A percentile compares a stretch with the other conserved stretches of the same genome.
Conservation (phyloP, 2,888 invertebrate species). For the Augochlorella aurata region DNA sequence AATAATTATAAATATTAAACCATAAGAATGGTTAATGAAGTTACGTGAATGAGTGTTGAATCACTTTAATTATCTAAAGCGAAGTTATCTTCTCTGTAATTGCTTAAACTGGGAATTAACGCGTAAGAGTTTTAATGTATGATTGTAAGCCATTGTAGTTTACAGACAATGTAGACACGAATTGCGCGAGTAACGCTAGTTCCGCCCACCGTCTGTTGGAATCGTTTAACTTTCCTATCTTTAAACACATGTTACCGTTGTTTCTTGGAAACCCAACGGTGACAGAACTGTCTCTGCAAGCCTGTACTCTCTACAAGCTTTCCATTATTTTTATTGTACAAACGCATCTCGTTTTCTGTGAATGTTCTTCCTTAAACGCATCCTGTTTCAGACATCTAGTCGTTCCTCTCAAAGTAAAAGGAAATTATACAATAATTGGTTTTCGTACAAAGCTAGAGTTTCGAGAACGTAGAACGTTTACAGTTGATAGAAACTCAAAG, state of each 20-base stretch:
- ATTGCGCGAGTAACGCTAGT: slow-evolving; percentile 1
- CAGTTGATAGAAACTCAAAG: background rate
- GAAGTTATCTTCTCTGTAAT: background rate
- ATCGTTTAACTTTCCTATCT: slow-evolving; percentile 11
- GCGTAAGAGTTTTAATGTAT: background rate
- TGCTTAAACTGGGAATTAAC: background rate
- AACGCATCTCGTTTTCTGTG: background rate
- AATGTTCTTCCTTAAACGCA: background rate
- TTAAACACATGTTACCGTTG: background rate
- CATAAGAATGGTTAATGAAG: background rate
- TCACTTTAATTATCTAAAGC: background rate
- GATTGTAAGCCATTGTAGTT: background rate
- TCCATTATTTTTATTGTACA: slow-evolving; percentile 1
- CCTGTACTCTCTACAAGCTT: background rate
- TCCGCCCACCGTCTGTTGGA: background rate
- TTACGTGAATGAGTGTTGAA: background rate
- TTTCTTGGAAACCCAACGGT: background rate
- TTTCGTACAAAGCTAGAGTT: background rate
- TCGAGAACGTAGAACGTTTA: background rate
- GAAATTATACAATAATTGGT: background rate
- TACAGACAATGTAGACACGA: background rate
- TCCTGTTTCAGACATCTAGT: background rate
- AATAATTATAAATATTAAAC: background rate
- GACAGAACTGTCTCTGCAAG: background rate
- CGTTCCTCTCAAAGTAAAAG: background rate